These are phyloP conservation scores for Acinonyx jubatus DNA, from an alignment of 2,113 vertebrate genomes.

Conservation along the genomic window DNA sequence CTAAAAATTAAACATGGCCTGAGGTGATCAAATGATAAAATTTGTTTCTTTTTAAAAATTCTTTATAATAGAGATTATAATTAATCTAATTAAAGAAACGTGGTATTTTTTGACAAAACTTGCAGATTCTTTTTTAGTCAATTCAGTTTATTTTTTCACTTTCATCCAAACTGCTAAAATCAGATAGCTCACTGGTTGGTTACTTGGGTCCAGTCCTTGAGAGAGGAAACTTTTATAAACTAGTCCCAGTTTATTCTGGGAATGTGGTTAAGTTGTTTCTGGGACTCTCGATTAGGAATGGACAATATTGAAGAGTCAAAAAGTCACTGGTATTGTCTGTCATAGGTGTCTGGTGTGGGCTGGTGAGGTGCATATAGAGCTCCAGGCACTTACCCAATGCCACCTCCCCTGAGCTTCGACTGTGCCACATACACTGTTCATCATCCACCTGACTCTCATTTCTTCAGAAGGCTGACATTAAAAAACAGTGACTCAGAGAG, in stretches of 20 bases:
- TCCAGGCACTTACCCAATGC: not conserved
- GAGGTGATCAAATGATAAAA: constrained; percentile 26
- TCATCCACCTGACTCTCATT: not conserved
- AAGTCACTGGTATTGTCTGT: not conserved
- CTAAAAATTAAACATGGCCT: not conserved
- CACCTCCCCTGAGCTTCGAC: not conserved
- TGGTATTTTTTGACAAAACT: constrained; percentile 84
- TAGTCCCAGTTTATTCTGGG: not conserved
- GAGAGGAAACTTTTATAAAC: not conserved
- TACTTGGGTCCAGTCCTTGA: not conserved
- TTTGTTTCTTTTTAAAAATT: not conserved
- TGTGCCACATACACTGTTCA: not conserved
- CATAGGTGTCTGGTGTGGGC: not conserved
- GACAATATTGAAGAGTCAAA: not conserved
- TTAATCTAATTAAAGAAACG: constrained; percentile 94
- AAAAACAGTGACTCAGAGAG: not conserved
- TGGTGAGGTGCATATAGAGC: not conserved
- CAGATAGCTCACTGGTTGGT: not conserved
- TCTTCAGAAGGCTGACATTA: not conserved
- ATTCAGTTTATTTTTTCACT: not conserved
- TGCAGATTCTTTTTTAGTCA: not conserved
- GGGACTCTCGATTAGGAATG: not conserved
- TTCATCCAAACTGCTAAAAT: not conserved
- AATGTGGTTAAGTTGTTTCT: not conserved
- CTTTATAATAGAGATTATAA: constrained; percentile 90